A percentile compares a stretch with the other conserved stretches of the same genome.
Evolutionary conservation across 2,888 invertebrate species (phyloP).

Genomic region (Temnothorax rugatulus): DNA sequence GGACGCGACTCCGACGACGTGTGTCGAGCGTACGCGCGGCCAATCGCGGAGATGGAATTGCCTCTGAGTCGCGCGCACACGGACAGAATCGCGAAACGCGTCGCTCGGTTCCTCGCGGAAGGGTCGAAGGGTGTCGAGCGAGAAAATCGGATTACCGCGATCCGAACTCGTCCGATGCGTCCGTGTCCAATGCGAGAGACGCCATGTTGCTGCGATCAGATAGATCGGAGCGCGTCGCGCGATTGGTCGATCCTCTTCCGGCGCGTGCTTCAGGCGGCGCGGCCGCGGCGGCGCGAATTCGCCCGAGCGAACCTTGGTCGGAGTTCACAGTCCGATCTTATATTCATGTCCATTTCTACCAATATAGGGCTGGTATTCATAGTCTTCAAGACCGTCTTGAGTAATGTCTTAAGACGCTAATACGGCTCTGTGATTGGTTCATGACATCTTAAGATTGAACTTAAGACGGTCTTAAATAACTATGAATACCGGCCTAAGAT

Average conservation of each 20-base stretch:
- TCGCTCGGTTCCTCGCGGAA: neutral
- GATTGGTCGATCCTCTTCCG: neutral
- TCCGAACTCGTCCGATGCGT: neutral
- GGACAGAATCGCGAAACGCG: neutral
- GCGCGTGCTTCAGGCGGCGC: neutral
- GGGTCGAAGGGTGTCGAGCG: neutral
- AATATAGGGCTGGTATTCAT: too few species aligned
- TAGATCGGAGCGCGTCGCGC: neutral
- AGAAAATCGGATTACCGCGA: slow-evolving; percentile 5
- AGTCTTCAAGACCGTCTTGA: too few species aligned
- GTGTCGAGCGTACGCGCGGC: neutral
- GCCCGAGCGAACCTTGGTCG: neutral
- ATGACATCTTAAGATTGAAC: too few species aligned
- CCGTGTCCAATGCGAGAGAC: neutral
- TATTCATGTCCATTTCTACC: too few species aligned
- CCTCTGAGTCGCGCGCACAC: neutral
- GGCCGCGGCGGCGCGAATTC: too few species aligned
- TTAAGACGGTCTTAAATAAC: too few species aligned
- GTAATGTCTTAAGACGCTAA: too few species aligned
- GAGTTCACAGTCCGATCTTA: neutral
- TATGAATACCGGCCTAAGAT: too few species aligned
- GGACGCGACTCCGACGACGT: neutral
- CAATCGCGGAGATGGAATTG: neutral
- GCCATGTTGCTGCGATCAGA: neutral
- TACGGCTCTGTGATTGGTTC: too few species aligned